Percentiles rank a stretch among this genome's conserved stretches.
These are phyloP conservation scores for Gymnocheta viridis DNA, from an alignment of 2,888 invertebrate genomes.

Conservation along the genomic window DNA sequence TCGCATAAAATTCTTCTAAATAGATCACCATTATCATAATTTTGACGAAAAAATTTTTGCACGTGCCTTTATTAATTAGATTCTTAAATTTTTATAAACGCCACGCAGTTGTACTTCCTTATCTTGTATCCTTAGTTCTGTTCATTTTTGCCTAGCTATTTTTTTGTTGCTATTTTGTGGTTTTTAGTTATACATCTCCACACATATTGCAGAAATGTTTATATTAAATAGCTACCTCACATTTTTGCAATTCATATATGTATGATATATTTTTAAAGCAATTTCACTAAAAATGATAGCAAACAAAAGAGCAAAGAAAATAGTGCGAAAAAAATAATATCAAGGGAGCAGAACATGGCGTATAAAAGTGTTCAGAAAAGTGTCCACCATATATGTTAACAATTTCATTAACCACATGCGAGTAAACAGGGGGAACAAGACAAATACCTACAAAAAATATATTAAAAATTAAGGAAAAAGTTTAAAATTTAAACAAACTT, in stretches of 20 bases:
- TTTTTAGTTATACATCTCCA: conserved; percentile 46
- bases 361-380: conserved; percentile 17
- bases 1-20: too few species aligned
- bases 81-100: not conserved
- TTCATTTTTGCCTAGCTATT: not conserved
- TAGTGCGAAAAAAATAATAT: conserved; percentile 20
- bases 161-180: conserved; percentile 21
- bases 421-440: not conserved
- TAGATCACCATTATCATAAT: too few species aligned
- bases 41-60: too few species aligned
- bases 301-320: conserved; percentile 4
- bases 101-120: not conserved
- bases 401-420: conserved; percentile 53
- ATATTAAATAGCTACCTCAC: conserved; percentile 16
- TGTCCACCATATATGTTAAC: conserved; percentile 39
- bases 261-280: not conserved
- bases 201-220: conserved; percentile 47
- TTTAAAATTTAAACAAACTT: too few species aligned
- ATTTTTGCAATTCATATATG: conserved; percentile 5
- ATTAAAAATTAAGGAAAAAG: too few species aligned
- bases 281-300: conserved; percentile 2
- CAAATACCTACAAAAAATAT: not conserved
- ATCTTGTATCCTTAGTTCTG: not conserved
- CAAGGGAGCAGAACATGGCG: conserved; percentile 31
- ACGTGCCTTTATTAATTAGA: too few species aligned